Evolutionary conservation across 2,888 invertebrate genomes (phyloP).

Genomic region (Opisthograptis luteolata): DNA sequence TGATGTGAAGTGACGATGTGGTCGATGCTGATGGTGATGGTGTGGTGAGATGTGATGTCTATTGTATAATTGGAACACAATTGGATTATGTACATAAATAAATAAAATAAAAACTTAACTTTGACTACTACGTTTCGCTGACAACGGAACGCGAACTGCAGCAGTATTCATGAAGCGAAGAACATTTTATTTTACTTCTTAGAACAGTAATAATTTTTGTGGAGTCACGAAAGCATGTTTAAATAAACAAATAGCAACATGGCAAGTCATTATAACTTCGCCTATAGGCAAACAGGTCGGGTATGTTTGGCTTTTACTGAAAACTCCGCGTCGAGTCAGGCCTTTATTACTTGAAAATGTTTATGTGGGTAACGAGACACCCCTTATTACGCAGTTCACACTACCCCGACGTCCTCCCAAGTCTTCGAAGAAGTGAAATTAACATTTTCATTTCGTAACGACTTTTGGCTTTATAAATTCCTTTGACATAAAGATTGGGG

Average conservation of each 20-base stretch:
- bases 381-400: slow-evolving; percentile 38
- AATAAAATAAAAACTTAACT: too few relatives aligned
- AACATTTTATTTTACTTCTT: slow-evolving; percentile 22
- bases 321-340: slow-evolving; percentile 35
- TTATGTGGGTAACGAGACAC: slow-evolving; percentile 40
- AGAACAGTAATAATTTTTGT: slow-evolving; percentile 49
- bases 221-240: slow-evolving; percentile 53
- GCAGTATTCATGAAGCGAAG: slow-evolving; percentile 11
- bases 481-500: slow-evolving; percentile 9
- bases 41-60: too few relatives aligned
- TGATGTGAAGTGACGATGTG: too few relatives aligned
- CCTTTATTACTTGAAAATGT: slow-evolving; percentile 45
- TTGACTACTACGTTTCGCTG: slow-evolving; percentile 17
- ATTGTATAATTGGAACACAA: too few relatives aligned
- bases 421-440: slow-evolving; percentile 28
- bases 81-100: too few relatives aligned
- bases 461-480: slow-evolving; percentile 23
- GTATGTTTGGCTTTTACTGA: slow-evolving; percentile 43
- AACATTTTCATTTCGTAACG: slow-evolving; percentile 28
- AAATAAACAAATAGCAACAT: slow-evolving; percentile 49
- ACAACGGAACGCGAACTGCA: slow-evolving; percentile 10
- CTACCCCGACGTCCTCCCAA: slow-evolving; percentile 31
- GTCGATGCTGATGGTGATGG: too few relatives aligned
- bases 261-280: slow-evolving; percentile 63
- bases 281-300: slow-evolving; percentile 45